A percentile compares a stretch with the other conserved stretches of the same genome.
These are phyloP conservation scores for Ranitomeya imitator DNA, from an alignment of 2,113 vertebrate genomes.

Conservation along the genomic window DNA sequence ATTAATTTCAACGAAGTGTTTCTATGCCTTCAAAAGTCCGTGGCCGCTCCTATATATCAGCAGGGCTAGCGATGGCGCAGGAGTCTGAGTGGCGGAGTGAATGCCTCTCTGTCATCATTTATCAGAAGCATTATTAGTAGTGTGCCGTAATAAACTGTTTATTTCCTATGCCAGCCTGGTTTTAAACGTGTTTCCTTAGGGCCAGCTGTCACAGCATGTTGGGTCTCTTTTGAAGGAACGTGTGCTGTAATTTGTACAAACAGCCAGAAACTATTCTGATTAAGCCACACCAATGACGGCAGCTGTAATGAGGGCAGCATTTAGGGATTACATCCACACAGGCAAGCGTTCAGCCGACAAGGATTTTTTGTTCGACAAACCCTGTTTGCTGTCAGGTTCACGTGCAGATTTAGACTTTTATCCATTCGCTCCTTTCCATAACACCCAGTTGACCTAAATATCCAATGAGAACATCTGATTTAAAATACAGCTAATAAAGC, in stretches of 20 bases:
- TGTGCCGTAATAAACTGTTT: constrained; percentile 53
- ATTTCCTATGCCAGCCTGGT: constrained; percentile 51
- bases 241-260: constrained; percentile 47
- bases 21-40: constrained; percentile 48
- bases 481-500: constrained; percentile 49
- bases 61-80: constrained; percentile 23
- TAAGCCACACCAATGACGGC: constrained; percentile 47
- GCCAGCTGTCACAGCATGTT: constrained; percentile 38
- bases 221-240: constrained; percentile 33
- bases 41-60: constrained; percentile 1
- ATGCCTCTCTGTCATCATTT: neutral
- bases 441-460: constrained; percentile 57
- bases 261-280: constrained; percentile 43
- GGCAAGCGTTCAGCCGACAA: neutral
- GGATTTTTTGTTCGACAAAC: constrained; percentile 54
- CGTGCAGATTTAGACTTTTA: constrained; percentile 52
- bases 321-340: constrained; percentile 51
- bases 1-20: constrained; percentile 57
- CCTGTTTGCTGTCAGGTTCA: constrained; percentile 53
- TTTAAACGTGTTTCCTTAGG: constrained; percentile 44
- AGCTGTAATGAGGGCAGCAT: constrained; percentile 51
- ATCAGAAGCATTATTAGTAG: constrained; percentile 52
- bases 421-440: constrained; percentile 47
- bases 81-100: neutral
- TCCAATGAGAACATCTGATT: constrained; percentile 53